phyloP scores from a whole-genome alignment of 2,797 vertebrate genomes.

The Sphaeramia orbicularis region DNA sequence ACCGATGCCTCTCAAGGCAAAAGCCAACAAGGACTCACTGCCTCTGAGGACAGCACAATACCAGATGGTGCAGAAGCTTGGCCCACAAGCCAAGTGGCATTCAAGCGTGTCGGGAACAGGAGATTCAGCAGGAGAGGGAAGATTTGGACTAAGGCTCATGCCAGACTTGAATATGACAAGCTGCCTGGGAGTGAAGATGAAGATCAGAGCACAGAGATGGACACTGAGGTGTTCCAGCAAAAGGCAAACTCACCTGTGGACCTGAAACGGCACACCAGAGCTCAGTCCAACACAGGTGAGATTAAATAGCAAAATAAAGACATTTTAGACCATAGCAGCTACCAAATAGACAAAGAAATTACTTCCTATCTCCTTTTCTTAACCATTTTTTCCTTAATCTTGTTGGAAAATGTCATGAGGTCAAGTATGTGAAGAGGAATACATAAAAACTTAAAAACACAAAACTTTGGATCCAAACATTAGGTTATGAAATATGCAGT shows the following conservation, averaged over 20 bases:
- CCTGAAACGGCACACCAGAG: conserved; percentile 45
- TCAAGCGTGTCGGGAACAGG: conserved; percentile 68
- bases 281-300: conserved; percentile 67
- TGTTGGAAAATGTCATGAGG: no score
- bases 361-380: no score
- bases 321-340: neutral
- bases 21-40: conserved; percentile 36
- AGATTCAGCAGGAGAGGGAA: conserved; percentile 66
- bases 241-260: conserved; percentile 28
- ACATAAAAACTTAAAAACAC: no score
- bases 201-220: conserved; percentile 55
- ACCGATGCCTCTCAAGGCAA: conserved; percentile 19
- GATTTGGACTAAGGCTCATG: conserved; percentile 38
- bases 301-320: neutral
- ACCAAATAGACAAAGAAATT: no score
- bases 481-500: no score
- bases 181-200: conserved; percentile 47
- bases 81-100: conserved; percentile 48
- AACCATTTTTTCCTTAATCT: no score
- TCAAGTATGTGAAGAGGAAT: no score
- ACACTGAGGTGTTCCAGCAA: conserved; percentile 36
- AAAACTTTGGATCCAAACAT: no score
- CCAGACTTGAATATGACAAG: conserved; percentile 37
- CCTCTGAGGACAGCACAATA: conserved; percentile 55
- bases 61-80: conserved; percentile 21